A percentile compares a stretch with the other conserved stretches of the same genome.
Evolutionary conservation across 2,888 invertebrate genomes (phyloP).

Genomic region (Trypoxylon attenuatum): DNA sequence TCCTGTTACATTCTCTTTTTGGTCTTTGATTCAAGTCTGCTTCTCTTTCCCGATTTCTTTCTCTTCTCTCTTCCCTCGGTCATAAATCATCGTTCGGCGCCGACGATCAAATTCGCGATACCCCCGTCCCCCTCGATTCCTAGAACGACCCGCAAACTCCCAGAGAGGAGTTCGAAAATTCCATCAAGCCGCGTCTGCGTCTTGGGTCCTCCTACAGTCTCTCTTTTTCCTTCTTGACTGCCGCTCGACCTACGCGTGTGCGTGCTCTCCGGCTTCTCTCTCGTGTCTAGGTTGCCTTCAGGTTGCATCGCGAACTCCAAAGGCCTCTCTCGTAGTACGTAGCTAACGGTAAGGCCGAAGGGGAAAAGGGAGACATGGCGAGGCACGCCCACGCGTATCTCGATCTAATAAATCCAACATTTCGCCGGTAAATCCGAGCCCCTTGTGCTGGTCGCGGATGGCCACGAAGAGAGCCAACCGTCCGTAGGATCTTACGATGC

Average conservation of each 20-base stretch:
- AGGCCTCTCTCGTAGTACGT: constrained; percentile 48
- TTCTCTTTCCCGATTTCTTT: neutral
- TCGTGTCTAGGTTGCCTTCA: constrained; percentile 44
- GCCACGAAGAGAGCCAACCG: constrained; percentile 13
- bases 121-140: constrained; percentile 57
- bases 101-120: constrained; percentile 65
- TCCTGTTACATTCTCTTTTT: too few relatives aligned
- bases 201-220: constrained; percentile 29
- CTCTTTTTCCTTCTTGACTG: neutral
- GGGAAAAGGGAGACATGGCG: constrained; percentile 50
- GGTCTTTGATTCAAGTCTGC: constrained; percentile 10
- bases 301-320: constrained; percentile 29
- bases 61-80: constrained; percentile 15
- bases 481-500: constrained; percentile 22
- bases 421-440: constrained; percentile 69
- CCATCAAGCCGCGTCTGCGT: constrained; percentile 39
- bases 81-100: constrained; percentile 61
- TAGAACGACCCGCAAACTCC: constrained; percentile 54
- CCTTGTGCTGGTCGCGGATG: constrained; percentile 46
- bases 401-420: constrained; percentile 75
- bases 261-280: constrained; percentile 23
- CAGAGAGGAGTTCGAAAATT: constrained; percentile 28
- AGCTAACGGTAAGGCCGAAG: constrained; percentile 49
- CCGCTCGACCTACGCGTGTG: constrained; percentile 32
- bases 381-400: constrained; percentile 74